Evolutionary conservation across 2,797 vertebrate genomes (phyloP).

Genomic region (Sebastes goodei): DNA sequence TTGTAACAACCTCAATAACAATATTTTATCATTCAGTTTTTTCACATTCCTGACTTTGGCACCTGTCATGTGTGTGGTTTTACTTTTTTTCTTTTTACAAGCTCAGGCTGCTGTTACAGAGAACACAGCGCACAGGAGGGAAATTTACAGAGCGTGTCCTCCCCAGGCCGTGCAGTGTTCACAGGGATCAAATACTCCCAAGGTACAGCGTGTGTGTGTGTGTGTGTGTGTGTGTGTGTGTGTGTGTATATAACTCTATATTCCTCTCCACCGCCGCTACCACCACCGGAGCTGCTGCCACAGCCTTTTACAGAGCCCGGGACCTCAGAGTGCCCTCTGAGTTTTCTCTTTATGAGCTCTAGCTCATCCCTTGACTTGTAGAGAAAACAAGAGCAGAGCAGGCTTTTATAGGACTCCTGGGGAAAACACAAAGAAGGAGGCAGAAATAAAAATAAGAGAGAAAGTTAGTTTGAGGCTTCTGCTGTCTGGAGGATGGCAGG

Average conservation of each 20-base stretch:
- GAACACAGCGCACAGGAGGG: constrained; percentile 61
- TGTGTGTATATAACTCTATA: constrained; percentile 56
- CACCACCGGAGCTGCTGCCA: constrained; percentile 43
- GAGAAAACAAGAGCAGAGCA: constrained; percentile 73
- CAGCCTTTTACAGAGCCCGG: constrained; percentile 63
- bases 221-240: background rate
- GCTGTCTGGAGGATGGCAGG: constrained; percentile 36
- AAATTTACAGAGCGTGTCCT: constrained; percentile 78
- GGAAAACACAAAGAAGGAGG: constrained; percentile 49
- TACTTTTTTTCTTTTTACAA: constrained; percentile 67
- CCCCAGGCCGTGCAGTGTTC: constrained; percentile 64
- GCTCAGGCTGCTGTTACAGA: constrained; percentile 58
- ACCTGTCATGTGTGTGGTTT: constrained; percentile 78
- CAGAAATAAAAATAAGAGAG: constrained; percentile 26
- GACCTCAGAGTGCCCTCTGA: constrained; percentile 74
- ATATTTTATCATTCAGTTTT: constrained; percentile 60
- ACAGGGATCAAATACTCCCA: constrained; percentile 77
- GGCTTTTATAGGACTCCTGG: constrained; percentile 70
- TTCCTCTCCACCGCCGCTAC: constrained; percentile 33
- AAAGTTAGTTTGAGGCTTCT: constrained; percentile 58
- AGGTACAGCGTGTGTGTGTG: constrained; percentile 49
- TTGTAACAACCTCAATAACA: constrained; percentile 15
- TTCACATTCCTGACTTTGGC: constrained; percentile 69
- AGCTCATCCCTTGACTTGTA: constrained; percentile 71
- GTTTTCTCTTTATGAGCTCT: constrained; percentile 75